Base-by-base conservation (phyloP, 2,797 vertebrate species). In the Choloepus didactylus region DNA sequence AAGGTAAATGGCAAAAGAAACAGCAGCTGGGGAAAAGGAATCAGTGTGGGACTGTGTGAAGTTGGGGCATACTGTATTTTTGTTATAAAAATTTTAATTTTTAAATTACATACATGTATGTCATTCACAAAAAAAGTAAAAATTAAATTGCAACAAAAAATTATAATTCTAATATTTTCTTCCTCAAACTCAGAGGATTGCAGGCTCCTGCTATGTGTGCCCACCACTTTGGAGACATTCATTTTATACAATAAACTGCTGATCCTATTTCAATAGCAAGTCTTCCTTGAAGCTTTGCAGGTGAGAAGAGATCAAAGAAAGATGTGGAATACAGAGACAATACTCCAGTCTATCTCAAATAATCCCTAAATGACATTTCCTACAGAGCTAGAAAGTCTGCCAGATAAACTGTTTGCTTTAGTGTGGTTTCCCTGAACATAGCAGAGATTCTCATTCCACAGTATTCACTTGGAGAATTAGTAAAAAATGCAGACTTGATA, bases 91-190 rank as follows among this genome's bases (percentile, higher is more conserved):
- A n/a, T 56, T 79, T 51, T 72, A 46, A 87, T 46, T 87, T 93
- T 91, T 87, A 82, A 66, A 38, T 11, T 81, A 44, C 60, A 4
- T 69, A 38, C 10, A 11, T 41, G 6, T 69, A 79, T 79, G 64
- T 88, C 46, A 83, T 64, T 81, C 75, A 89, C 41, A 56, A 77
- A 18, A 60, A 31, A 64, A 16, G 54, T 64, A 31, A 31, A 64
- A 64, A 64, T 31, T 54, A 92, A 72, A 15, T 72, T 64, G 89
- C 5, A 70, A 25, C 27, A 3, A 59, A 87, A 66, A 64, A 38
- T 70, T 70, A 77, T 25, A 70, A 64, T 51, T 82, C 62, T 64
- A 89, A 10, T 72, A 66, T 90, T 82, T 93, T 86, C 25, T 92
- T 60, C 54, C 44, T 70, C 41, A 31, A n/a, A 94, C 49, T 46